phyloP scores from a whole-genome alignment of 2,797 vertebrate species.

The Labeo calbasu region DNA sequence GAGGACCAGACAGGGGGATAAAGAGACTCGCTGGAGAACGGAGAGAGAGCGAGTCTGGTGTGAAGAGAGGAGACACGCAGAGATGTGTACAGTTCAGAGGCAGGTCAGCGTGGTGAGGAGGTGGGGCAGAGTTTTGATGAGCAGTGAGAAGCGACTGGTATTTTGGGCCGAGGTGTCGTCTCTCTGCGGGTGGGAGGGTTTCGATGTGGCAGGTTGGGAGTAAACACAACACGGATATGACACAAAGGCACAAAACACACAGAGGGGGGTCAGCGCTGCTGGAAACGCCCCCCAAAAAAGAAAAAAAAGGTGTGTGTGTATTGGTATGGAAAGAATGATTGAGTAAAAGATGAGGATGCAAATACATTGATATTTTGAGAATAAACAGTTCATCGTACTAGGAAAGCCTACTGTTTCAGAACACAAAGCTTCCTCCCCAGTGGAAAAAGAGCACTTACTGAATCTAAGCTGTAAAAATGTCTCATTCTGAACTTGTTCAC shows the following conservation, averaged over 20 bases:
- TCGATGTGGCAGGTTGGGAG: conserved; percentile 70
- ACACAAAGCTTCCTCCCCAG: not conserved
- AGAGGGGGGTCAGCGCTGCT: conserved; percentile 13
- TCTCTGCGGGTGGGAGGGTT: conserved; percentile 33
- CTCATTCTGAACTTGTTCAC: not conserved
- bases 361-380: not conserved
- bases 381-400: not conserved
- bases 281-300: not conserved
- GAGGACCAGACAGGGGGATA: conserved; percentile 61
- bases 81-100: conserved; percentile 67
- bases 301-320: not conserved
- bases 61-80: conserved; percentile 5
- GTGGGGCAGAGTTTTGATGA: conserved; percentile 68
- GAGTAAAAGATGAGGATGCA: not conserved
- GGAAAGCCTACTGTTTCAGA: not conserved
- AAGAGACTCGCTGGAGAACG: not conserved
- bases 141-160: conserved; percentile 60
- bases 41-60: not conserved
- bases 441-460: not conserved
- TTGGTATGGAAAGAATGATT: not conserved
- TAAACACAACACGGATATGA: conserved; percentile 71
- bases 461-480: not conserved
- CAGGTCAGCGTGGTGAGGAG: conserved; percentile 68
- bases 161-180: conserved; percentile 67
- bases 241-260: conserved; percentile 32